A percentile compares a stretch with the other conserved stretches of the same genome.
These are phyloP conservation scores for Hypomecis atomaria DNA, from an alignment of 2,888 invertebrate genomes.

Conservation along the genomic window DNA sequence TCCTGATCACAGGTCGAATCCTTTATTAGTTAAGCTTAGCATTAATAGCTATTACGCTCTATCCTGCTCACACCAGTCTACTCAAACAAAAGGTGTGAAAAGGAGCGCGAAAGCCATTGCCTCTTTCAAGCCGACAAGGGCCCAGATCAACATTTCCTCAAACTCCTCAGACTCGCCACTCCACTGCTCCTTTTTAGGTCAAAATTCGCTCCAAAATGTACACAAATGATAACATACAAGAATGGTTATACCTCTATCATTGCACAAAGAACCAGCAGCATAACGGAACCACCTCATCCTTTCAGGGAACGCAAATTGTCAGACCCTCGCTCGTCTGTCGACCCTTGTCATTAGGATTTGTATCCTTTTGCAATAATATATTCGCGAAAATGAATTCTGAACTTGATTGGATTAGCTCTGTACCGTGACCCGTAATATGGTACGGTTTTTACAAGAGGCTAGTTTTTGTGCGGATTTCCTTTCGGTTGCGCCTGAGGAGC, in stretches of 20 bases:
- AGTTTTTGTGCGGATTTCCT: slow-evolving; percentile 12
- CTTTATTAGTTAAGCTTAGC: no score
- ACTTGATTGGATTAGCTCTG: slow-evolving; percentile 32
- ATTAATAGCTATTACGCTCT: no score
- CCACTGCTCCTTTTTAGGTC: slow-evolving; percentile 10
- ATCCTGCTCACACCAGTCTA: no score
- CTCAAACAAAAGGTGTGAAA: no score
- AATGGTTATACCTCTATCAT: slow-evolving; percentile 24
- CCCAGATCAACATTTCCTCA: slow-evolving; percentile 1
- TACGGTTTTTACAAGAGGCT: slow-evolving; percentile 14
- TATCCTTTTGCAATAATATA: slow-evolving; percentile 36
- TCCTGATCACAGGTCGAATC: no score
- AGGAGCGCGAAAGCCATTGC: no score
- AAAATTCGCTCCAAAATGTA: slow-evolving; percentile 9
- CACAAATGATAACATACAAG: slow-evolving; percentile 18
- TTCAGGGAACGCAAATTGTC: slow-evolving; percentile 37
- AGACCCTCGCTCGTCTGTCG: slow-evolving; percentile 40
- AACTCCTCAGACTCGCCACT: not conserved
- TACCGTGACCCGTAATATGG: slow-evolving; percentile 6
- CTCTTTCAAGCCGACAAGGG: no score
- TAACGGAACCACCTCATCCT: slow-evolving; percentile 28
- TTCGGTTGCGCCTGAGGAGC: not conserved
- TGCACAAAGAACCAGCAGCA: slow-evolving; percentile 22
- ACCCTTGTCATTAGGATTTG: slow-evolving; percentile 44
- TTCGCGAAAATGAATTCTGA: slow-evolving; percentile 34